These are phyloP conservation scores for Agrotis ipsilon DNA, from an alignment of 2,888 invertebrate species.

Conservation along the genomic window DNA sequence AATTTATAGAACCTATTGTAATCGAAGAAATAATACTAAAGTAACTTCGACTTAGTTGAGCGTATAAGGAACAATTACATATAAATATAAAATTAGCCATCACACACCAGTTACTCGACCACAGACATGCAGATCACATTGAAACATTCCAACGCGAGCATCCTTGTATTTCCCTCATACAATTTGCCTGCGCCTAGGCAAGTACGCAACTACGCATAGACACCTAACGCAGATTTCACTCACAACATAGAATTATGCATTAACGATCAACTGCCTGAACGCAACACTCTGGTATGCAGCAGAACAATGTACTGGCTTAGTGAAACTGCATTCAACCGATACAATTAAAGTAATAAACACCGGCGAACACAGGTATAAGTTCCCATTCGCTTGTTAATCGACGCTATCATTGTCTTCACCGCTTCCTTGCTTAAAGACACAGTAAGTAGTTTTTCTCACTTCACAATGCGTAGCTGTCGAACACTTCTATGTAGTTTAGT, in stretches of 20 bases:
- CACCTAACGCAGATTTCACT: conserved; percentile 83
- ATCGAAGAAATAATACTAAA: conserved; percentile 11
- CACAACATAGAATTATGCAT: conserved; percentile 85
- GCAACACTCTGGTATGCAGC: conserved; percentile 80
- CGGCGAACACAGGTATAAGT: conserved; percentile 80
- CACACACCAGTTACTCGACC: conserved; percentile 68
- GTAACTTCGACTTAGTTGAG: conserved; percentile 37
- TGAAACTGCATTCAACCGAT: conserved; percentile 87
- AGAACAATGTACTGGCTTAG: conserved; percentile 83
- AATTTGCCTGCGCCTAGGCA: conserved; percentile 74
- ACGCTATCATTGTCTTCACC: conserved; percentile 86
- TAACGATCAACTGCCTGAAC: conserved; percentile 80
- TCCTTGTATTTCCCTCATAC: conserved; percentile 79
- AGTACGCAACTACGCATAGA: conserved; percentile 74
- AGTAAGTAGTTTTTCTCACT: conserved; percentile 84
- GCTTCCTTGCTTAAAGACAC: conserved; percentile 84
- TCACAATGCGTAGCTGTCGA: conserved; percentile 82
- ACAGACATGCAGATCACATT: conserved; percentile 69
- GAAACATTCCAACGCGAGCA: conserved; percentile 73
- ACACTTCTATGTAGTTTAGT: conserved; percentile 74
- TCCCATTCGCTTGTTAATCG: conserved; percentile 86
- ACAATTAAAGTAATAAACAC: conserved; percentile 88
- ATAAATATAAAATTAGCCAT: conserved; percentile 66
- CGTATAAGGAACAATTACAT: conserved; percentile 54
- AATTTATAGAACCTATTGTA: conserved; percentile 6